Conservation (phyloP, 2,113 vertebrate species). For the Cyprinus carpio region DNA sequence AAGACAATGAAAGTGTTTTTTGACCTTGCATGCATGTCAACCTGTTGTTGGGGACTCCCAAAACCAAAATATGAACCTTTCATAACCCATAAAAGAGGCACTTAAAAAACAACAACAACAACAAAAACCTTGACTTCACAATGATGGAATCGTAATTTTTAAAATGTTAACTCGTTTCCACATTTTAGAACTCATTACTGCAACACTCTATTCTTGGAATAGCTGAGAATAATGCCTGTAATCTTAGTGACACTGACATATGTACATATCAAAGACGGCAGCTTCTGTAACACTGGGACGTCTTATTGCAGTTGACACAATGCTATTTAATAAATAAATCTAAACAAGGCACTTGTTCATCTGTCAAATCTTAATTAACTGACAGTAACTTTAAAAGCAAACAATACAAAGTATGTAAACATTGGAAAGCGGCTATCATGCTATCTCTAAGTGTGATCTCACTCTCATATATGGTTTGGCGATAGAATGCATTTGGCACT, state of each 20-base stretch:
- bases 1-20: too few relatives aligned
- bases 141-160: neutral
- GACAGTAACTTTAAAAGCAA: neutral
- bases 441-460: constrained; percentile 8
- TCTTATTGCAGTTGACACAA: neutral
- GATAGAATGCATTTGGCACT: neutral
- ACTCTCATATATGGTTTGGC: neutral
- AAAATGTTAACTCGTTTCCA: neutral
- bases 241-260: neutral
- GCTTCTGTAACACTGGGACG: neutral
- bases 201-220: neutral
- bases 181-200: neutral
- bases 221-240: neutral
- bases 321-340: neutral
- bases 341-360: neutral
- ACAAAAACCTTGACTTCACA: neutral
- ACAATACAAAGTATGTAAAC: neutral
- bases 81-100: too few relatives aligned
- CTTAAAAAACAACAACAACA: too few relatives aligned
- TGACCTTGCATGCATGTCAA: too few relatives aligned
- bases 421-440: neutral
- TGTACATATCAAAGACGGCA: neutral
- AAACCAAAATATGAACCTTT: too few relatives aligned
- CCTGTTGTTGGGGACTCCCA: too few relatives aligned
- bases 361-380: neutral